Evolutionary conservation across 2,113 vertebrate species (phyloP).

Genomic region (Lanius ludovicianus): DNA sequence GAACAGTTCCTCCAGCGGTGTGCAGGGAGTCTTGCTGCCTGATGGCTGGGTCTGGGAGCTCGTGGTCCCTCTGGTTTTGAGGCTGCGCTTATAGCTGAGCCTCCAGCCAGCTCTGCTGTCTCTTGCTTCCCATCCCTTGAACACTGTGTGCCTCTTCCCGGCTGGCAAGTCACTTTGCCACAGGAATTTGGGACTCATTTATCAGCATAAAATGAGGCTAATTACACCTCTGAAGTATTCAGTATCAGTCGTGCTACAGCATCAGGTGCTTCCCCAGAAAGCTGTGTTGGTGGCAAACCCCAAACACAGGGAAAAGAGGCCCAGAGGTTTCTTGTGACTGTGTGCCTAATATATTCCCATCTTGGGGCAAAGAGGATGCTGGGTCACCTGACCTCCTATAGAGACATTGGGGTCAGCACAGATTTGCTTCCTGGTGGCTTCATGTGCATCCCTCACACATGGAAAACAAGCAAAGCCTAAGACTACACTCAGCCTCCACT

Average conservation of each 20-base stretch:
- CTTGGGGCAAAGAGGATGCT: background rate
- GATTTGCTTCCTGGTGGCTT: background rate
- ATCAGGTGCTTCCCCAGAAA: background rate
- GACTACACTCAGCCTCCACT: fast-evolving
- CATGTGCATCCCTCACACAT: fast-evolving
- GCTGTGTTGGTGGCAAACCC: background rate
- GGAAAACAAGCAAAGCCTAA: background rate
- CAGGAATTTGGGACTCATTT: background rate
- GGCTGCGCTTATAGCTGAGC: background rate
- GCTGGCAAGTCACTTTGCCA: background rate
- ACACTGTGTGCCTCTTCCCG: background rate
- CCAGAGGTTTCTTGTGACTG: background rate
- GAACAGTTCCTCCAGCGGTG: fast-evolving
- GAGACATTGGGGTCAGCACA: background rate
- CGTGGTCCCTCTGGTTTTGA: background rate
- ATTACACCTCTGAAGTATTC: background rate
- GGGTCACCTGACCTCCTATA: background rate
- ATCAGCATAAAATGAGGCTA: background rate
- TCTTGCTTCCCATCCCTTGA: background rate
- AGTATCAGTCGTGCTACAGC: background rate
- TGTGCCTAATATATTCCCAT: background rate
- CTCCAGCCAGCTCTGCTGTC: background rate
- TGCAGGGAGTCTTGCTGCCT: background rate
- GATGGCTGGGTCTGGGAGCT: background rate
- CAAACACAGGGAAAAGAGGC: background rate